Evolutionary conservation across 2,888 invertebrate species (phyloP).

Genomic region (Acholoe squamosa): DNA sequence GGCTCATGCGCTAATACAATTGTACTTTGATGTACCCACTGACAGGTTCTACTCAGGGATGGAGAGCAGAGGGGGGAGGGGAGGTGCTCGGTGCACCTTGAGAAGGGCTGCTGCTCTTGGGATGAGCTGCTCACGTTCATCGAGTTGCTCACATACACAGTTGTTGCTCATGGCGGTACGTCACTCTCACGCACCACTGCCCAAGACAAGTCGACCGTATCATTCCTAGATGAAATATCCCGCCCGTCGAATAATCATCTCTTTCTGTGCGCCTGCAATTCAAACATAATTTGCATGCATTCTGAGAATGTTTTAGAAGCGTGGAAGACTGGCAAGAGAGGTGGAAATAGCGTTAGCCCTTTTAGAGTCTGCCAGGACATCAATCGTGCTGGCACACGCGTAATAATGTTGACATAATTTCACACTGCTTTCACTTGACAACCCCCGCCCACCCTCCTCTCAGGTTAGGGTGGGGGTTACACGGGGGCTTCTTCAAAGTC

Average conservation of each 20-base stretch:
- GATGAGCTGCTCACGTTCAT: background rate
- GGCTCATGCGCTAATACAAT: slow-evolving; percentile 18
- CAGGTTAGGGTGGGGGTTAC: background rate
- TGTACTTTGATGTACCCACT: slow-evolving; percentile 25
- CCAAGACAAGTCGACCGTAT: background rate
- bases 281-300: slow-evolving; percentile 14
- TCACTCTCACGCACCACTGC: background rate
- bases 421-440: background rate
- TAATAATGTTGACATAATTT: slow-evolving; percentile 37
- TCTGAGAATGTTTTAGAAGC: background rate
- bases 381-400: background rate
- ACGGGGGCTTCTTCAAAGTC: background rate
- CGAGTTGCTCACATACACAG: background rate
- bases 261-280: background rate
- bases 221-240: slow-evolving; percentile 3
- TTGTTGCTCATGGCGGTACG: background rate
- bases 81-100: background rate
- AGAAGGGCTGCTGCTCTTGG: background rate
- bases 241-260: slow-evolving; percentile 10
- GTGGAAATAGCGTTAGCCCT: background rate
- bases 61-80: background rate
- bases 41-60: background rate
- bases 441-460: too few species aligned
- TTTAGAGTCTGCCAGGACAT: background rate
- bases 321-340: too few species aligned